Base-by-base conservation (phyloP, 2,888 invertebrate genomes). In the Desoria tigrina region DNA sequence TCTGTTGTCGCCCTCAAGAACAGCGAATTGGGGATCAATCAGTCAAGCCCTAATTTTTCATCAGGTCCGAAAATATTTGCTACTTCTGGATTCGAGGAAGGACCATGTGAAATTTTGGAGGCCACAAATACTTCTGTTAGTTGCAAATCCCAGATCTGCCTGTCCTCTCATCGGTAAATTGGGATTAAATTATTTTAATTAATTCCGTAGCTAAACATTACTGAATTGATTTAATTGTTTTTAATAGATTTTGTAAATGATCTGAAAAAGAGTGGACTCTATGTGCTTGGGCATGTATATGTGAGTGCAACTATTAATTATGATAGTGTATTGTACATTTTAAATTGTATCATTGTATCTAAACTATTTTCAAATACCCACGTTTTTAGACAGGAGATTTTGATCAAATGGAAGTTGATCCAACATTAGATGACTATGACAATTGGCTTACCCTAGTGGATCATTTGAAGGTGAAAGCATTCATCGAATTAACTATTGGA, bases 11-110 rank as follows among this genome's bases (percentile, higher is more conserved):
- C 92, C 96, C 0, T 89, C 91, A 32, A 77, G 78, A 18, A 84
- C 85, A 1, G 89, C 91, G 18, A 85, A 86, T 73, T 99, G 99
- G 97, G 99, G 99, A 37, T 95, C 94, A 61, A 94, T 99, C 76
- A 94, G 95, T 21, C 99, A 99, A 83, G 97, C 99, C n/a, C 84
- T 99, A 24, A 97, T 99, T 79, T 99, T 99, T 81, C 98, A 99
- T 80, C 96, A 97, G 86, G 94, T 95, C 9, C 85, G 99, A 49
- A 99, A 99, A 80, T 99, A 99, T 82, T 84, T 99, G 11, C 83
- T 99, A 0, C 87, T 99, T 81, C 81, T 99, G 79, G 99, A 99
- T 81, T 90, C 92, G 0, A 86, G 99, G 0, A 96, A 99, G 74
- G 93, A 96, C 79, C 99, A 99, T 81, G 97, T 99, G 1, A 98